Percentiles rank a stretch among this genome's conserved stretches.
Evolutionary conservation across 2,888 invertebrate species (phyloP).

Genomic region (Litoditis marina): DNA sequence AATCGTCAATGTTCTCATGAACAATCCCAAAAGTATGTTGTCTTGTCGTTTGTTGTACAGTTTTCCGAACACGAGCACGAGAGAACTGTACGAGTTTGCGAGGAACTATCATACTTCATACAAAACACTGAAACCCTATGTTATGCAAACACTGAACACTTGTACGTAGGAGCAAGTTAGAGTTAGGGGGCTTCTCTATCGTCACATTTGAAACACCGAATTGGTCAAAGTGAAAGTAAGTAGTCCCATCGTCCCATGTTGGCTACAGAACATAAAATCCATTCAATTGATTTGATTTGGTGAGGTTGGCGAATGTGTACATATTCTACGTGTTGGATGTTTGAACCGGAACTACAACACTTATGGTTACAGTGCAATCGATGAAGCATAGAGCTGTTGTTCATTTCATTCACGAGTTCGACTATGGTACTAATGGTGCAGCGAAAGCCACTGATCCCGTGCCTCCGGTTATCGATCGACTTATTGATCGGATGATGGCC

Average conservation of each 20-base stretch:
- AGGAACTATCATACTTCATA: too few species aligned
- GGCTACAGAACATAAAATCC: too few species aligned
- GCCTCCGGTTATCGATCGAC: constrained; percentile 28
- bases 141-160: too few species aligned
- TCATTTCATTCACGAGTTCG: constrained; percentile 57
- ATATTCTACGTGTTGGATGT: not conserved
- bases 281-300: not conserved
- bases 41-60: too few species aligned
- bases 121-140: too few species aligned
- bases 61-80: too few species aligned
- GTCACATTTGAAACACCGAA: too few species aligned
- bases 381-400: constrained; percentile 55
- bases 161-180: too few species aligned
- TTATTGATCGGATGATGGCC: constrained; percentile 32
- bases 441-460: constrained; percentile 31
- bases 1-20: constrained; percentile 20
- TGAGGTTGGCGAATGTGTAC: not conserved
- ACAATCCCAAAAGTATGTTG: constrained; percentile 21
- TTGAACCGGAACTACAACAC: not conserved
- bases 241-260: too few species aligned
- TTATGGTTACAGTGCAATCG: constrained; percentile 18
- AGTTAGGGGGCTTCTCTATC: too few species aligned
- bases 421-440: constrained; percentile 51
- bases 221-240: too few species aligned
- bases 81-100: too few species aligned